Evolutionary conservation across 2,888 invertebrate species (phyloP).

Genomic region (Perdita meconis): DNA sequence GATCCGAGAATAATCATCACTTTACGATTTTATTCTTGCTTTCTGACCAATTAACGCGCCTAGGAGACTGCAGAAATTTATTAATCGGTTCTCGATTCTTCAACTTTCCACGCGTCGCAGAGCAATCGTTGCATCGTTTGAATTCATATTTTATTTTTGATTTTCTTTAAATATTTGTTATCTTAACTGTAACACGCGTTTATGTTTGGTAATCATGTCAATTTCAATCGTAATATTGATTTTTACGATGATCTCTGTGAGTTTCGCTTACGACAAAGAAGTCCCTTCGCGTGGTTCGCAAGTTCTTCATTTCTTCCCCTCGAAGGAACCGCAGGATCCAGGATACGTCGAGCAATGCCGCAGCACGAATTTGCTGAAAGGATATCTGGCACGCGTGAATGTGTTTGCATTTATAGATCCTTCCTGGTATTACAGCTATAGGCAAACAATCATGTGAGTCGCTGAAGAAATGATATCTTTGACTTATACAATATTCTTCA

Average conservation of each 20-base stretch:
- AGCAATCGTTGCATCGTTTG: too few relatives aligned
- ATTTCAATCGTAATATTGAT: constrained; percentile 15
- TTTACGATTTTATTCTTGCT: neutral
- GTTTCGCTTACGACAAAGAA: constrained; percentile 10
- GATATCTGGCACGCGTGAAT: constrained; percentile 73
- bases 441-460: constrained; percentile 80
- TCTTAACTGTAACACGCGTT: neutral
- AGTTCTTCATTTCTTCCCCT: neutral
- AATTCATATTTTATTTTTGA: too few relatives aligned
- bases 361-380: constrained; percentile 68
- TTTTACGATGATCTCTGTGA: neutral
- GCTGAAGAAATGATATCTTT: neutral
- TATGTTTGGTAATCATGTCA: constrained; percentile 40
- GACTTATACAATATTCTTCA: neutral
- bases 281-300: neutral
- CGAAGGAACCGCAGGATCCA: constrained; percentile 13
- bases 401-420: constrained; percentile 79
- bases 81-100: constrained; percentile 9
- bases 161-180: neutral
- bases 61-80: neutral
- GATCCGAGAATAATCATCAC: constrained; percentile 14
- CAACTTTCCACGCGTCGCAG: neutral
- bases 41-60: constrained; percentile 20
- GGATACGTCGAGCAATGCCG: constrained; percentile 74
- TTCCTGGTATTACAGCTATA: constrained; percentile 77